Base-by-base conservation (phyloP, 2,113 vertebrate genomes). In the Oreochromis spilurus region DNA sequence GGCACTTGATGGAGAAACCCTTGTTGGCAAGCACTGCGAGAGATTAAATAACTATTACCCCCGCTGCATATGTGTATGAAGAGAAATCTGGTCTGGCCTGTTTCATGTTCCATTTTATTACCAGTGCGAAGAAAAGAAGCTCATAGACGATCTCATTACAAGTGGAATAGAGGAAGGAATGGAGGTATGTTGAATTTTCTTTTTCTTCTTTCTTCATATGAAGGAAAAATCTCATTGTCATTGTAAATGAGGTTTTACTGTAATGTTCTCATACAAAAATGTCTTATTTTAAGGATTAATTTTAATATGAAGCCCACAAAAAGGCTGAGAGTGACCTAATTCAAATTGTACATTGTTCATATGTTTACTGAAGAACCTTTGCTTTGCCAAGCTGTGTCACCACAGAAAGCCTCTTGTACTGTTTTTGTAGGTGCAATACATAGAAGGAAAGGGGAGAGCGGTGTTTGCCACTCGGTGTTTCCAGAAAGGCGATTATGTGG, bases 151-250 rank as follows among this genome's bases (percentile, higher is more conserved):
- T n/a, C 90, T 99, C 92, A 98, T 99, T 92, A 96, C 95, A 78
- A 98, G 97, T 1, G 98, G 98, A 40, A 98, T 97, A 65, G 99
- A 99, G 91, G 97, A 98, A 90, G 99, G 99, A 89, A 98, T 99
- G 98, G 97, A 98, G 98, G 99, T 99, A 96, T 89, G 11, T 9
- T 50, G 45, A 31, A 19, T 52, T 77, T 77, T 52, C 62, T 62
- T 67, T 65, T 67, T 54, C 40, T 21, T 21, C 31, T 62, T 36
- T 36, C 58, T 62, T 3, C 9, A 36, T 62, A 29, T 62, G 58
- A 62, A 36, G 58, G 58, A 62, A 62, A 62, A 62, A 36, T 36
- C 29, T 62, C 19, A 11, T 11, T 62, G 16, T 62, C 31, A 4
- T 19, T 36, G 58, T 62, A 62, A 36, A 36, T 62, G 58, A 62